Percentiles rank a stretch among this genome's conserved stretches.
These are phyloP conservation scores for Eulemur rufifrons DNA, from an alignment of 2,113 vertebrate genomes.

Conservation along the genomic window DNA sequence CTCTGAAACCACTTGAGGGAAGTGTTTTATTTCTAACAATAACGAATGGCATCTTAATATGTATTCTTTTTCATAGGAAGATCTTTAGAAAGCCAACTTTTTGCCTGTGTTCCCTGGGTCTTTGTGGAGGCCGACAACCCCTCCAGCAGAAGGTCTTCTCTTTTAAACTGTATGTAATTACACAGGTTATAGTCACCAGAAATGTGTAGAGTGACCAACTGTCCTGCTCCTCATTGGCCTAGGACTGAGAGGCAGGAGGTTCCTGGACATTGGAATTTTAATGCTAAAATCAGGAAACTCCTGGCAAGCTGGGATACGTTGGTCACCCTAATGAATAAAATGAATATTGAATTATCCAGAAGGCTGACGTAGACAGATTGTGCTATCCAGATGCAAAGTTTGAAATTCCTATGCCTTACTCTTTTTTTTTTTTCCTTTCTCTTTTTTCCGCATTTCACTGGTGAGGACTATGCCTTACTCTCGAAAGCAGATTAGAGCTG, in stretches of 20 bases:
- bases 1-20: background rate
- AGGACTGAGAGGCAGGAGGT: background rate
- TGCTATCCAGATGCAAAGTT: background rate
- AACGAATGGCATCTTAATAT: background rate
- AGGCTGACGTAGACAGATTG: background rate
- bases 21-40: background rate
- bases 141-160: background rate
- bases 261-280: background rate
- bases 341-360: background rate
- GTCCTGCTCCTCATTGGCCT: background rate
- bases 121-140: background rate
- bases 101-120: background rate
- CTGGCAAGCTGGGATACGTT: background rate
- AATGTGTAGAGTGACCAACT: background rate
- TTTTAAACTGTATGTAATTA: background rate
- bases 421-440: no score
- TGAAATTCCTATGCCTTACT: background rate
- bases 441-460: no score
- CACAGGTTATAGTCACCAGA: background rate
- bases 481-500: background rate
- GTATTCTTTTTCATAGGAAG: background rate
- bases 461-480: background rate
- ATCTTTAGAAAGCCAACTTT: slow-evolving; percentile 1
- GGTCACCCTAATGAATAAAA: background rate
- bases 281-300: background rate